Evolutionary conservation across 2,888 invertebrate genomes (phyloP), one percentile per base, ranked within the genome.

Genomic region (Loripinus fragilis): DNA sequence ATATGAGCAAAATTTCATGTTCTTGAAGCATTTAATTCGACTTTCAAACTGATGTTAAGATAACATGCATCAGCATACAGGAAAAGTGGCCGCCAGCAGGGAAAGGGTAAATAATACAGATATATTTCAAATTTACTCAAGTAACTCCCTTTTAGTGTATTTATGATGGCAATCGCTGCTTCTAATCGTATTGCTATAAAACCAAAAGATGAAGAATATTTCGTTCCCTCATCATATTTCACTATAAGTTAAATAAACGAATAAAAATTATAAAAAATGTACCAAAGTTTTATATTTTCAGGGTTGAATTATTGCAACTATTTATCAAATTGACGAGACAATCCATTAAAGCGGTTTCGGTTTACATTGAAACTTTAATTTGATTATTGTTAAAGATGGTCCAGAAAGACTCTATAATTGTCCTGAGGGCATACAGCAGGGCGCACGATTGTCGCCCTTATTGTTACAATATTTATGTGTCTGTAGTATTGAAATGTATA

Each of bases 291-390:
- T 38, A 38, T 38, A 12, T 38, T 38, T 38, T 38, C 12, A 12
- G 12, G 25, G 7, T 23, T 17, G 20, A 48, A 48, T n/a, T 10
- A 48, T 10, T 48, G 48, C 17, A 48, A 48, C 48, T 48, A 48
- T 48, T 48, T n/a, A 55, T 55, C 55, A 25, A 25, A 7, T 23
- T 25, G 38, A 38, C 38, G 38, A 38, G 5, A 38, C 5, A 38
- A 38, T 38, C 38, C 38, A 38, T 55, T 55, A 55, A 55, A 55
- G 7, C 15, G 23, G 55, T 55, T 25, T 55, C 55, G 23, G 23
- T n/a, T 55, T 10, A 55, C 55, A 55, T 23, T n/a, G 5, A 55
- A 55, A n/a, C 55, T 55, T 55, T 55, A 55, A 55, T 55, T 55
- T 25, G 55, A 55, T 28, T 28, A 25, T 55, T 55, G 55, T 55